Evolutionary conservation across 2,797 vertebrate genomes (phyloP).

Genomic region (Platyrinchus mystaceus): DNA sequence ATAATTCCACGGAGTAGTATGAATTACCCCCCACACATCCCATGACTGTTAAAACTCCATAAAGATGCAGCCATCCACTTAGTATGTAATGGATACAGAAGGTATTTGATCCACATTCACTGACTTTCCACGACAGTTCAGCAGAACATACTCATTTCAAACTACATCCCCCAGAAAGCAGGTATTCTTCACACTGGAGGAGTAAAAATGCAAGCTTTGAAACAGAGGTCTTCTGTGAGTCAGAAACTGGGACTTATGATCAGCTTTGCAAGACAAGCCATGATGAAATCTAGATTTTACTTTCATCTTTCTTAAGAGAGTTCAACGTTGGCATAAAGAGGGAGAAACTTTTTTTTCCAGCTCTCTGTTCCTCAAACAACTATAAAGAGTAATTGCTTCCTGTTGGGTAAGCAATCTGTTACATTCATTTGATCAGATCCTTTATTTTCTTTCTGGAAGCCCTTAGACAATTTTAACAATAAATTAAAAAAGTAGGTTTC

Average conservation of each 20-base stretch:
- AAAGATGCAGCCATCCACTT: not conserved
- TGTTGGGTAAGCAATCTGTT: not conserved
- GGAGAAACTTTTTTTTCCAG: not conserved
- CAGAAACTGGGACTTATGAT: not conserved
- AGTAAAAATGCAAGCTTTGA: not conserved
- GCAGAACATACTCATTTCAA: not conserved
- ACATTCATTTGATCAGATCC: not conserved
- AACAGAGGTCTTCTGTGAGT: not conserved
- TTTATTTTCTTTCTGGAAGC: not conserved
- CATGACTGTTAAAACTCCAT: not conserved
- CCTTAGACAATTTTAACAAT: not conserved
- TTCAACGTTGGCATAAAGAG: not conserved
- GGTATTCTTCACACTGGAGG: not conserved
- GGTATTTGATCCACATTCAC: not conserved
- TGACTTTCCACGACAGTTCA: not conserved
- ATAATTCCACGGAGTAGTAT: not conserved
- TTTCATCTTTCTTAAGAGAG: not conserved
- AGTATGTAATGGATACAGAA: not conserved
- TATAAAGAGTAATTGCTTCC: not conserved
- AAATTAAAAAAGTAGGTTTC: not conserved
- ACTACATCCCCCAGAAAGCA: accelerated
- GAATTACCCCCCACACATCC: not conserved
- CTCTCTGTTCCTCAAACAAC: not conserved
- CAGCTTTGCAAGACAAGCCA: not conserved
- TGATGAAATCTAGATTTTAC: not conserved